Evolutionary conservation across 1,140 invertebrate species (phyloP).

Genomic region (Acromyrmex charruanus): DNA sequence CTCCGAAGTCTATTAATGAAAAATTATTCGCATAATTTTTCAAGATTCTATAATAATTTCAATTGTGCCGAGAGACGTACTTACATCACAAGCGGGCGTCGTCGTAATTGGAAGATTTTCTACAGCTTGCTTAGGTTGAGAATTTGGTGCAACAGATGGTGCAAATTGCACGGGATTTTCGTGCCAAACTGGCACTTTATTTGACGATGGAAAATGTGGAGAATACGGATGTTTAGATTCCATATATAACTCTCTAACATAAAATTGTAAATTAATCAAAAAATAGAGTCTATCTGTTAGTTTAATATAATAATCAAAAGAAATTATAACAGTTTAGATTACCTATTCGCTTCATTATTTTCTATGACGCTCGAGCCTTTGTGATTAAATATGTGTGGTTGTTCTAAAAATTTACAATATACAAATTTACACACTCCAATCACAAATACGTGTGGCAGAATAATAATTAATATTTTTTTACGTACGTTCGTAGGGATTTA

Average conservation of each 20-base stretch:
- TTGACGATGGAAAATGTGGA: slow-evolving; percentile 79
- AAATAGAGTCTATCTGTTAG: background rate
- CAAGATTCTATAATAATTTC: background rate
- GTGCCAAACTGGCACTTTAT: slow-evolving; percentile 77
- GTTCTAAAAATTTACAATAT: slow-evolving; percentile 77
- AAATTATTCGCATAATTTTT: slow-evolving; percentile 9
- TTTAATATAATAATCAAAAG: slow-evolving; percentile 10
- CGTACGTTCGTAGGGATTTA: slow-evolving; percentile 80
- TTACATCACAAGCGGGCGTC: slow-evolving; percentile 77
- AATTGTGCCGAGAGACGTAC: slow-evolving; percentile 15
- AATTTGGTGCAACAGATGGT: slow-evolving; percentile 68
- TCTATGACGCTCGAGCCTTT: slow-evolving; percentile 89
- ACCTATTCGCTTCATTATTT: slow-evolving; percentile 86
- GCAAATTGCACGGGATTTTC: slow-evolving; percentile 69
- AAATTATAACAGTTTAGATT: slow-evolving; percentile 53
- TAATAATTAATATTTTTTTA: slow-evolving; percentile 55
- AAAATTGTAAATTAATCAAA: slow-evolving; percentile 37
- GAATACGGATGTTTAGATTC: slow-evolving; percentile 76
- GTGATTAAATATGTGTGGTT: slow-evolving; percentile 89
- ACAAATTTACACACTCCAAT: background rate
- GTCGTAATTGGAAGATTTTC: slow-evolving; percentile 70
- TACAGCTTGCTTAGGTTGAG: slow-evolving; percentile 57
- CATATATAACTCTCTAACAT: slow-evolving; percentile 71
- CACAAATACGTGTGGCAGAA: slow-evolving; percentile 31
- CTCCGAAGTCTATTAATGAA: slow-evolving; percentile 61